phyloP scores from a whole-genome alignment of 2,888 invertebrate genomes.

The Oconnorella tubifera region DNA sequence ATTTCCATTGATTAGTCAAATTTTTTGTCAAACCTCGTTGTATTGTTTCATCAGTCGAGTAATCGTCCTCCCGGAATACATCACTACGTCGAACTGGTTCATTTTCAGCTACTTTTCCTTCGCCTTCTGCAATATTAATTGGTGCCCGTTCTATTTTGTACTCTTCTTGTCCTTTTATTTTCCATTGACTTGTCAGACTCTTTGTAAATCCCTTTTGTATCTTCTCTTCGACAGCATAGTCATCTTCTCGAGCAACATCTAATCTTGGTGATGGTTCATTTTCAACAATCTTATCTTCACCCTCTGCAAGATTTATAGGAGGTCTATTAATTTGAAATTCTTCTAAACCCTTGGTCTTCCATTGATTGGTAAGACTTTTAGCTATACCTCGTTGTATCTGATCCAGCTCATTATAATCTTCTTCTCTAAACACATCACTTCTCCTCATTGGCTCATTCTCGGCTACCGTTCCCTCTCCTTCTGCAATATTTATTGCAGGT shows the following conservation, averaged over 20 bases:
- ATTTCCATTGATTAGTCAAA: not conserved
- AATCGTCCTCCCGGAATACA: conserved; percentile 2
- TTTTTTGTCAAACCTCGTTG: conserved; percentile 2
- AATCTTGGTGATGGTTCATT: conserved; percentile 16
- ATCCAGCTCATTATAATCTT: not conserved
- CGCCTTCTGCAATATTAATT: conserved; percentile 13
- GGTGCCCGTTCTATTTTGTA: conserved; percentile 7
- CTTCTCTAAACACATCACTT: conserved; percentile 7
- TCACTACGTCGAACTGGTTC: conserved; percentile 8
- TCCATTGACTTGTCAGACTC: conserved; percentile 11
- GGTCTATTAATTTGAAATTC: conserved; percentile 12
- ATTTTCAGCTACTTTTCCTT: conserved; percentile 32
- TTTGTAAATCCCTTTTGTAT: conserved; percentile 15
- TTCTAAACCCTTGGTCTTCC: conserved; percentile 17
- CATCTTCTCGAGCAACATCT: conserved; percentile 1
- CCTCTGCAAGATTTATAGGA: conserved; percentile 16
- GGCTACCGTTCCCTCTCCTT: conserved; percentile 14
- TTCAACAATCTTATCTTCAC: conserved; percentile 13
- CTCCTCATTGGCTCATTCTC: conserved; percentile 18
- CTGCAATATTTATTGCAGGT: not conserved
- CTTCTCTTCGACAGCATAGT: conserved; percentile 2
- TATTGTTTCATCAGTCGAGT: not conserved
- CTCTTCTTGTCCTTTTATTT: conserved; percentile 8
- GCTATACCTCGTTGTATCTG: not conserved
- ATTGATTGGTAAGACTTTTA: conserved; percentile 3